phyloP scores from a whole-genome alignment of 2,113 vertebrate species.

The Salvelinus namaycush region DNA sequence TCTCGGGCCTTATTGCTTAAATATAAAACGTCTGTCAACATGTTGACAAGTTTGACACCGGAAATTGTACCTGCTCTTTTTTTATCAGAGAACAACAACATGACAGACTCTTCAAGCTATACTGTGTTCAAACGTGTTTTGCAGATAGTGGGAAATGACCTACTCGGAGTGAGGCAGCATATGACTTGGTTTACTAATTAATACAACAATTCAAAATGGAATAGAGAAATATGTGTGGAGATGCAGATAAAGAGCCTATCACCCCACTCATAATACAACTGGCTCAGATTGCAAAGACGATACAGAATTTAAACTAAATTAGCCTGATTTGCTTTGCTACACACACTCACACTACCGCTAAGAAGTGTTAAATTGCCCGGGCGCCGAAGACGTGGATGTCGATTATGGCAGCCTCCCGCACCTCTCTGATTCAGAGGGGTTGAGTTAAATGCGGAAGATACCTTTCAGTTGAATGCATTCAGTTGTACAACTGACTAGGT shows the following conservation, averaged over 20 bases:
- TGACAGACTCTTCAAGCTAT: too few species aligned
- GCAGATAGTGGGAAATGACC: neutral
- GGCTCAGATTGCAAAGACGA: neutral
- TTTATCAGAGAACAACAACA: too few species aligned
- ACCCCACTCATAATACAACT: neutral
- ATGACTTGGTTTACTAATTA: neutral
- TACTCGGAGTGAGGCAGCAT: neutral
- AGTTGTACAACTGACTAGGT: too few species aligned
- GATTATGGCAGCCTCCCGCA: too few species aligned
- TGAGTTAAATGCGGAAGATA: too few species aligned
- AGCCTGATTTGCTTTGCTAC: neutral
- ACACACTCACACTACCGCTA: too few species aligned
- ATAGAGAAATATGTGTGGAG: neutral
- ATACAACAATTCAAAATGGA: neutral
- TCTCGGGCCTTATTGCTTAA: too few species aligned
- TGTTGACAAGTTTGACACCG: neutral
- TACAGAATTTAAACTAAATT: neutral
- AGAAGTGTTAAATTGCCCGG: slow-evolving; percentile 16
- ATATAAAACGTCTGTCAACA: slow-evolving; percentile 24
- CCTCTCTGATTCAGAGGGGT: too few species aligned
- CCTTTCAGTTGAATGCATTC: too few species aligned
- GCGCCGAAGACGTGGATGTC: too few species aligned
- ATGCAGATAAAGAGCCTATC: neutral
- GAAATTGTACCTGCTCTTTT: too few species aligned
- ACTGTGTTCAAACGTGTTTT: neutral